These are phyloP conservation scores for Dicrurus megarhynchus DNA, from an alignment of 2,113 vertebrate genomes.

Conservation along the genomic window DNA sequence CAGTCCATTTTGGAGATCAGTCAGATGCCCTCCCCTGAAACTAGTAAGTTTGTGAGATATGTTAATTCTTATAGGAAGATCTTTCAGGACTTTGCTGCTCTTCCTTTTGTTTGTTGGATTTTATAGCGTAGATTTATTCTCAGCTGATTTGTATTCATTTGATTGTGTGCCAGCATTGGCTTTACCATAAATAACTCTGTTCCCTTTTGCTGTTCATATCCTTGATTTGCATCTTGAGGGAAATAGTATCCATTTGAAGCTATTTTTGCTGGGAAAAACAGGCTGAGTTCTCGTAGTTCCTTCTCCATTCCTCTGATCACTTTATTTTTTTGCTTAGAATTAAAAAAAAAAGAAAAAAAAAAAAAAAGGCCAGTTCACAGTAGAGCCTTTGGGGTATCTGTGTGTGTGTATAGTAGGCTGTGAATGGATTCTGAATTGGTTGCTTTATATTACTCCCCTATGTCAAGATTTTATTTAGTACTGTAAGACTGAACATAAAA, in stretches of 20 bases:
- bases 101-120: not conserved
- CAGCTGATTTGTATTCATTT: not conserved
- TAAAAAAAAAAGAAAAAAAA: not conserved
- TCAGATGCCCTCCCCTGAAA: not conserved
- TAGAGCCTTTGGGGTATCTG: not conserved
- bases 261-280: not conserved
- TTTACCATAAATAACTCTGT: conserved; percentile 13
- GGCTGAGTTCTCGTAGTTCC: not conserved
- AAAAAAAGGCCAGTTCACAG: not conserved
- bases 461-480: not conserved
- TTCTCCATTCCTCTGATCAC: not conserved
- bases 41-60: not conserved
- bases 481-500: not conserved
- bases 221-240: not conserved
- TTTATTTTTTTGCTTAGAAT: not conserved
- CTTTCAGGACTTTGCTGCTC: not conserved
- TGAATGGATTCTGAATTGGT: not conserved
- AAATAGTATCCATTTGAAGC: not conserved
- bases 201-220: not conserved
- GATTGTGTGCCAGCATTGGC: not conserved
- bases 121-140: not conserved
- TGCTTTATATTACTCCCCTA: not conserved
- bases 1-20: not conserved
- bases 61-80: not conserved
- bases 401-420: not conserved